Conservation (phyloP, 2,797 vertebrate genomes). For the Labeo calbasu region DNA sequence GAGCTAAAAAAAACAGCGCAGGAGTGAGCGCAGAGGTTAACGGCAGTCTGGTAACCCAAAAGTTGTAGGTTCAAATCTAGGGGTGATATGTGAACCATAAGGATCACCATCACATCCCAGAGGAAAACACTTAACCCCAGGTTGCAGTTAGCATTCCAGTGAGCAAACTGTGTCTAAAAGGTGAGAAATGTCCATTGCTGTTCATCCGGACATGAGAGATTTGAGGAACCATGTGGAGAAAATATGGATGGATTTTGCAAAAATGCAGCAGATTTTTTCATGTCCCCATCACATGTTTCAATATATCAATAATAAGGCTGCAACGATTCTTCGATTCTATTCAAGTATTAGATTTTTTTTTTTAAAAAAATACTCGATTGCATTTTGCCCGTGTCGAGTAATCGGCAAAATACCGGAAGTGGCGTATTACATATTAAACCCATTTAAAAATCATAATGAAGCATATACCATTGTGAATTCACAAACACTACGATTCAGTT, state of each 20-base stretch:
- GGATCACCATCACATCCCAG: not conserved
- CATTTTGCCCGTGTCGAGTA: no score
- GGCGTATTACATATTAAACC: no score
- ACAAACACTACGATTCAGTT: no score
- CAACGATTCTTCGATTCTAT: no score
- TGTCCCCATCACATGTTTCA: not conserved
- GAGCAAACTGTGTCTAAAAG: not conserved
- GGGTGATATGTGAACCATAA: not conserved
- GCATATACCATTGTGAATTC: no score
- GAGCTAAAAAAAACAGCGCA: not conserved
- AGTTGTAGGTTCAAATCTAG: constrained; percentile 17
- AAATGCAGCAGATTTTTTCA: not conserved
- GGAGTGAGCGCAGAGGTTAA: not conserved
- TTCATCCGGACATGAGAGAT: not conserved
- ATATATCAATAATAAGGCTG: no score
- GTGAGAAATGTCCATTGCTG: constrained; percentile 1
- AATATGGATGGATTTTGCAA: not conserved
- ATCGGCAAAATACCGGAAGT: no score
- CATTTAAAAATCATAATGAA: no score
- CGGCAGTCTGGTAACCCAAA: not conserved
- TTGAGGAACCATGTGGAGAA: not conserved
- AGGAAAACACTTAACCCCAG: not conserved
- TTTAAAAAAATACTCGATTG: no score
- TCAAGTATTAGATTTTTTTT: no score
- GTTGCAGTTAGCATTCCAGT: constrained; percentile 4